phyloP scores from a whole-genome alignment of 2,888 invertebrate genomes.

The Drosophila monieri region DNA sequence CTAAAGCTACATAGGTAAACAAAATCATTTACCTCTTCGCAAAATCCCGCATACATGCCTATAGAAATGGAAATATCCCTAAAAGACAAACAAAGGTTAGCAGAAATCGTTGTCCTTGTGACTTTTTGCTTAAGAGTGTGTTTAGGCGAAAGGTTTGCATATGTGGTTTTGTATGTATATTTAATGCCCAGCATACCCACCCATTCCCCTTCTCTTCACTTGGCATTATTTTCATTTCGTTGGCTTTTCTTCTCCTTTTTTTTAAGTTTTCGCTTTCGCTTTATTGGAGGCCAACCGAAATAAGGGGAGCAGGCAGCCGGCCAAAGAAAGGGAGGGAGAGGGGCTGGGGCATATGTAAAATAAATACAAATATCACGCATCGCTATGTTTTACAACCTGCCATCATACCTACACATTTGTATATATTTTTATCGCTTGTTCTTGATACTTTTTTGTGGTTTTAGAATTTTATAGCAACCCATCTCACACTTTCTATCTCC shows the following conservation, averaged over 20 bases:
- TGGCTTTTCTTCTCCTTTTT: constrained; percentile 24
- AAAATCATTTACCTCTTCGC: constrained; percentile 41
- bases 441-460: constrained; percentile 53
- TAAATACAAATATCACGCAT: constrained; percentile 66
- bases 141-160: constrained; percentile 23
- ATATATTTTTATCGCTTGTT: constrained; percentile 46
- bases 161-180: constrained; percentile 12
- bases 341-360: constrained; percentile 31
- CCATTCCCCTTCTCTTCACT: constrained; percentile 27
- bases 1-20: constrained; percentile 46
- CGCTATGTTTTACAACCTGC: constrained; percentile 66
- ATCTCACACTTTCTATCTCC: constrained; percentile 2
- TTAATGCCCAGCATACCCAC: constrained; percentile 12
- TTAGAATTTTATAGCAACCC: constrained; percentile 63
- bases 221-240: constrained; percentile 66
- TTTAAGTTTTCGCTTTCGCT: constrained; percentile 48
- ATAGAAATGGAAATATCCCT: constrained; percentile 16
- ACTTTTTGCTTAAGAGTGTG: constrained; percentile 54
- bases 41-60: constrained; percentile 15
- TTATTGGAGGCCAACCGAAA: background rate
- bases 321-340: background rate
- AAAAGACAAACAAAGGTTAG: constrained; percentile 60
- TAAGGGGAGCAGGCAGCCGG: no score
- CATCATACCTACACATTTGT: constrained; percentile 40
- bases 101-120: constrained; percentile 54